These are phyloP conservation scores for Luehdorfia chinensis DNA, from an alignment of 1,140 invertebrate genomes.

Conservation along the genomic window DNA sequence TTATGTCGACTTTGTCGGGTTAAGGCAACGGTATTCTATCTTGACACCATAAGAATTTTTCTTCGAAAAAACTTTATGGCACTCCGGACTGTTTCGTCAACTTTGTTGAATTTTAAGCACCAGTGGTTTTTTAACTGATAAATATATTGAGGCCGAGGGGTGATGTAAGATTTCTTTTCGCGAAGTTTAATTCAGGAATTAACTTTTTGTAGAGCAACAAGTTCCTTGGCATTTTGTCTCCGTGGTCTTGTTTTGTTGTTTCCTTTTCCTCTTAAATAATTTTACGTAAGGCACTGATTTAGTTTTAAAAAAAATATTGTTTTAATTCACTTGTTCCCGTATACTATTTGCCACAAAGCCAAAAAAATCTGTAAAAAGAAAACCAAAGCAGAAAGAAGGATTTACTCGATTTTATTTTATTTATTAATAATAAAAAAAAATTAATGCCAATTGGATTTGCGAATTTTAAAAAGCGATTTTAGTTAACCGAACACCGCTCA, in stretches of 20 bases:
- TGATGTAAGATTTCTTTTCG: constrained; percentile 70
- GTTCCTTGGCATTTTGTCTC: constrained; percentile 75
- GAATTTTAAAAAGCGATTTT: constrained; percentile 41
- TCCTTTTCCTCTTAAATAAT: constrained; percentile 53
- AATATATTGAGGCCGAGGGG: constrained; percentile 66
- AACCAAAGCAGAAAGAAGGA: constrained; percentile 58
- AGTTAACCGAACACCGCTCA: constrained; percentile 51
- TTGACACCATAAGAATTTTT: constrained; percentile 54
- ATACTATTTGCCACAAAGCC: constrained; percentile 33
- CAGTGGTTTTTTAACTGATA: constrained; percentile 62
- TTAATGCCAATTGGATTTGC: constrained; percentile 32
- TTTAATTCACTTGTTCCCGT: constrained; percentile 60
- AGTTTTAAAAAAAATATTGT: constrained; percentile 32
- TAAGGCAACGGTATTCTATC: constrained; percentile 57
- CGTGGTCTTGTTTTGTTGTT: constrained; percentile 50
- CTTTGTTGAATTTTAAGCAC: constrained; percentile 54
- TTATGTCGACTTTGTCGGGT: constrained; percentile 59
- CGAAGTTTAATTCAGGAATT: constrained; percentile 72
- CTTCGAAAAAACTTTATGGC: constrained; percentile 61
- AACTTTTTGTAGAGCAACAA: constrained; percentile 71
- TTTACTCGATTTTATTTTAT: constrained; percentile 37
- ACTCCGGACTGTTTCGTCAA: constrained; percentile 53
- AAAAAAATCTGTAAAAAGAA: constrained; percentile 67
- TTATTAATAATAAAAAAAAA: constrained; percentile 15
- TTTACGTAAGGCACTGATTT: constrained; percentile 67